Evolutionary conservation across 2,113 vertebrate species (phyloP), one percentile per base, ranked within the genome.

Genomic region (Oxyura jamaicensis): DNA sequence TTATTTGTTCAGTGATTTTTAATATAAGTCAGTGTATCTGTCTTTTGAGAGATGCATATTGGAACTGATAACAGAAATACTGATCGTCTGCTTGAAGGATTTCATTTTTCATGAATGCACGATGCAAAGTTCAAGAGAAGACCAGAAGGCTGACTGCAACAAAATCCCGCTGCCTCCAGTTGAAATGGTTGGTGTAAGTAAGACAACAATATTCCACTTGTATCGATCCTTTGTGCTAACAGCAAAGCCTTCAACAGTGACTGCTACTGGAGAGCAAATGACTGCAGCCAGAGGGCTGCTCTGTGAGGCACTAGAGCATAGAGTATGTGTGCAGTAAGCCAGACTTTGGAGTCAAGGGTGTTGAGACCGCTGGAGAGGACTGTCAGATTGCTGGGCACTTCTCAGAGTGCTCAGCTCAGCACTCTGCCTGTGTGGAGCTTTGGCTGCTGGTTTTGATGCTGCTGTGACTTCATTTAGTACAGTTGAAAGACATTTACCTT

Each of bases 221-320:
- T 44, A 1, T 0, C 11, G 28, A 20, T 25, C 50, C 25, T 65
- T 25, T 4, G 0, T 6, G 55, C 0, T 0, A 25, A 15, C 0
- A 2, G 36, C 62, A 65, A 9, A 75, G 50, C 26, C 42, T 63
- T 53, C 41, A 10, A 0, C 0, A 2, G 33, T 17, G 33, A 19
- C 42, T 29, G 72, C 77, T 67, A 1, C 2, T 42, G 67, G 48
- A 58, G 50, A 71, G 4, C 25, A 60, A 36, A 28, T 25, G 26
- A 44, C 65, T 52, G 68, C 48, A 52, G 75, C 56, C 19, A 22
- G 21, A 6, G 22, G 39, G 68, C 2, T 3, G 41, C 29, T 10
- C 55, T 46, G 28, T 33, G 42, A n/a, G 2, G 5, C 0, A 4
- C 17, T 19, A 8, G 25, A 20, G 25, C 15, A 25, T 2, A 52